phyloP scores from a whole-genome alignment of 2,888 invertebrate genomes.

The Apamea epomidion region DNA sequence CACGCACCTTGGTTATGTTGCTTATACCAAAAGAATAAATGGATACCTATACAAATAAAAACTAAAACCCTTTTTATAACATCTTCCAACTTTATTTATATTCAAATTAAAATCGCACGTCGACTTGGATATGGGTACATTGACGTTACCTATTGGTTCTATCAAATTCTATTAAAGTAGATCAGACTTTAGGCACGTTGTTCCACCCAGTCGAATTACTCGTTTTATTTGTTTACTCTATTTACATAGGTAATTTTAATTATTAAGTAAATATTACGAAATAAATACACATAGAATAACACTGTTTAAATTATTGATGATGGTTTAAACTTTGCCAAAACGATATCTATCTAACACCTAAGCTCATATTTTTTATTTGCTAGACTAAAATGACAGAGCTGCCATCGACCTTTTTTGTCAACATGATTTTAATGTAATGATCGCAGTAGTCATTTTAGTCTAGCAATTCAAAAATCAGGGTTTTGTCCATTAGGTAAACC shows the following conservation, averaged over 20 bases:
- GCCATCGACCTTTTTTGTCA: no score
- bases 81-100: slow-evolving; percentile 11
- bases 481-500: no score
- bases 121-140: slow-evolving; percentile 32
- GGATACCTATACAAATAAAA: no score
- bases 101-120: slow-evolving; percentile 30
- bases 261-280: background rate
- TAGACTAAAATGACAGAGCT: no score
- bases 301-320: background rate
- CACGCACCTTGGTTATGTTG: background rate
- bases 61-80: no score
- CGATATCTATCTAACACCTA: background rate
- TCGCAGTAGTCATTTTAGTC: no score
- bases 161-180: slow-evolving; percentile 2
- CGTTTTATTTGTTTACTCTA: slow-evolving; percentile 6
- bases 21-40: background rate
- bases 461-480: no score
- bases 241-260: background rate
- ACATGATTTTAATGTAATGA: no score
- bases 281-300: background rate
- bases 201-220: background rate
- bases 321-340: background rate
- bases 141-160: slow-evolving; percentile 39
- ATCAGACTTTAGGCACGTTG: slow-evolving; percentile 36
- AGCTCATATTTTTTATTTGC: background rate